These are phyloP conservation scores for Lobophora halterata DNA, from an alignment of 2,888 invertebrate species.

Conservation along the genomic window DNA sequence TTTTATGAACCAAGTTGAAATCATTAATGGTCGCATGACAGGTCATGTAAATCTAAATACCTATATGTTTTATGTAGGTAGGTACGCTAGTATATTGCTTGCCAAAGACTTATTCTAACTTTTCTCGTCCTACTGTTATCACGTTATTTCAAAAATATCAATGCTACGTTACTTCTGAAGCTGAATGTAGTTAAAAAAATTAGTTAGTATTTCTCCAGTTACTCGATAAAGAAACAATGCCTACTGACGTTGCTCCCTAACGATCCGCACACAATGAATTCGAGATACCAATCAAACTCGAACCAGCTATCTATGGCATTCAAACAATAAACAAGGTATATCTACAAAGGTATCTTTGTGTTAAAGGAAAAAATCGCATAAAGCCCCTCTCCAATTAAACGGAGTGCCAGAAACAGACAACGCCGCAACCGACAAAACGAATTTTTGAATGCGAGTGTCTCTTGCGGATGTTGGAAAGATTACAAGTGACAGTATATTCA, in stretches of 20 bases:
- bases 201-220: background rate
- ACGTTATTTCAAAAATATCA: no score
- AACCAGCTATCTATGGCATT: conserved; percentile 26
- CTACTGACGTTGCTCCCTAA: conserved; percentile 5
- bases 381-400: conserved; percentile 55
- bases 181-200: no score
- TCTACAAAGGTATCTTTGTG: conserved; percentile 41
- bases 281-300: conserved; percentile 21
- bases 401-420: conserved; percentile 51
- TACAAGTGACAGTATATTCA: conserved; percentile 7
- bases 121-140: no score
- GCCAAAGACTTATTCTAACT: no score
- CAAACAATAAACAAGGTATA: conserved; percentile 29
- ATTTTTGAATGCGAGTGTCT: conserved; percentile 41
- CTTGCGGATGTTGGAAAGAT: conserved; percentile 15
- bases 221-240: background rate
- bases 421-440: conserved; percentile 36
- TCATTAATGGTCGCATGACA: no score
- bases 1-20: no score
- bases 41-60: no score
- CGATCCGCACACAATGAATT: conserved; percentile 12
- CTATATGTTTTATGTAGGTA: no score
- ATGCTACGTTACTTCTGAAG: no score
- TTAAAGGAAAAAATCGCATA: conserved; percentile 43
- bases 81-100: no score